Evolutionary conservation across 2,113 vertebrate species (phyloP), one percentile per base, ranked within the genome.

Genomic region (Bothrops jararaca): DNA sequence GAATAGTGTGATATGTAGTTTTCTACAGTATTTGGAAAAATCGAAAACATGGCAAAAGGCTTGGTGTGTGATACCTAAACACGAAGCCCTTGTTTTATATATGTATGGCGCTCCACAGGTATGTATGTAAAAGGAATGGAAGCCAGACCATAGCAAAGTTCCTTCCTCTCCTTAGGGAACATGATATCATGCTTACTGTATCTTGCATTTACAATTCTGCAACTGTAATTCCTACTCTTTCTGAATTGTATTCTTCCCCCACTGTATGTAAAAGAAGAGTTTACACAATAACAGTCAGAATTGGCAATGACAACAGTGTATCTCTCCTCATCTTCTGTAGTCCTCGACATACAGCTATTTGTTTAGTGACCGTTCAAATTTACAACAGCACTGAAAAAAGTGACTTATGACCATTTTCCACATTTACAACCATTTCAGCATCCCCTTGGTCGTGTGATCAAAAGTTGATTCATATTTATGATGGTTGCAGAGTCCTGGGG

Each of bases 71-170:
- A 99, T 99, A 95, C 99, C 99, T 5, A 98, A 99, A 95, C 99
- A 99, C 91, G 99, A 99, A 96, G 97, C 98, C 24, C 97, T 99
- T 6, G 99, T 99, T 94, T 98, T 99, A 60, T 99, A 99, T 95
- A 98, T 99, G 97, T 99, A 99, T 0, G 98, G 99, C 89, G 99
- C 99, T 52, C 99, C 98, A 22, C 99, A 99, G 99, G 99, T 99
- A 97, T n/a, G 94, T 93, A 91, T 50, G 48, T 50, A 29, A 4
- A 34, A 24, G 10, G 3, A 88, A 85, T 1, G 0, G 42, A 5
- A 86, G 85, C 42, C n/a, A 91, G 52, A 57, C 26, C 18, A 22
- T 13, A 22, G 18, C 22, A 20, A 29, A 88, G 20, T 50, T 20
- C 11, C 11, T 29, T 92, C 13, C n/a, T 74, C 53, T 54, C 5